Base-by-base conservation (phyloP, 2,888 invertebrate species). In the Orthosia gothica region DNA sequence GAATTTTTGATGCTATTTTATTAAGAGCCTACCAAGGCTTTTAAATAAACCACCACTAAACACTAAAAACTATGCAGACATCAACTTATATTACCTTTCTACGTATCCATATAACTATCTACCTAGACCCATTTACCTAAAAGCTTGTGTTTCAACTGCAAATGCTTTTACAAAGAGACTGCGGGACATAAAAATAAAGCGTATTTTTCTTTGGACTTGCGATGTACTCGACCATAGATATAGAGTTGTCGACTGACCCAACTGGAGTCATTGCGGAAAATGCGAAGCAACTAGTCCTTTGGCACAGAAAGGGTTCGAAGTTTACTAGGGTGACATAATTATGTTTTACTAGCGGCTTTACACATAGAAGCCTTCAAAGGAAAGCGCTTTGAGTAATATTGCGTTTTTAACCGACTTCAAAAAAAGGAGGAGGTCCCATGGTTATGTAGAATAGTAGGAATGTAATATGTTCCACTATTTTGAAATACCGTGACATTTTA, bases 291-390 rank as follows among this genome's bases (percentile, higher is more conserved):
- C 81, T 88, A 83, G 88, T 87, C 82, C 77, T 78, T 77, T 50
- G 54, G 40, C 65, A 63, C 13, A 20, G 61, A 45, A 54, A 47
- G 45, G 63, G 72, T 70, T 70, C 7, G 57, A 62, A 55, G 70
- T 80, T 74, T 49, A 73, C 82, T 82, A 84, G 86, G 85, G 86
- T 87, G 87, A 86, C 88, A 32, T 81, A 84, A 83, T 84, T 82
- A 78, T 80, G 49, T 58, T 61, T 59, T 70, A 71, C 54, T 57
- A 52, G 12, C 18, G 5, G 78, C 13, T 62, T 62, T 58, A 26
- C 45, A 26, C 18, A 13, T 52, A 18, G 18, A 45, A 50, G 64
- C 20, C 5, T 40, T 49, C 13, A n/a, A 23, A 20, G 52, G 12
- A 69, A 75, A 76, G 16, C 55, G 47, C 62, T 70, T 58, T 54